Base-by-base conservation (phyloP, 2,113 vertebrate genomes). In the Lanius collurio region DNA sequence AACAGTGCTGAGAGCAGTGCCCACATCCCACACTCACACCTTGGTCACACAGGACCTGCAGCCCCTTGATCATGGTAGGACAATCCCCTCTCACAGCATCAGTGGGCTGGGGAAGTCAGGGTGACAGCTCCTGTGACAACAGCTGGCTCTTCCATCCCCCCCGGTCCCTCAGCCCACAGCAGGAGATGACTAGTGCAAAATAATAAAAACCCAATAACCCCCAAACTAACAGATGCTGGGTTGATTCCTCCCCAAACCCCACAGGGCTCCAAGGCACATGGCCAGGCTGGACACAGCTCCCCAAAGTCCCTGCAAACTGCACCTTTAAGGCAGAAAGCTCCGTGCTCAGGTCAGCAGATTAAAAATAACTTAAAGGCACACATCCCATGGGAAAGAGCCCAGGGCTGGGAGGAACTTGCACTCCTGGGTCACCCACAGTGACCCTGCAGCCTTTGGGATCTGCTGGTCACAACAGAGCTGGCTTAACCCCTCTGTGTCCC, bases 341-440 rank as follows among this genome's bases (percentile, higher is more conserved):
- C 1, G 0, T 5, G 46, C 77, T 93, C 55, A 30, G 93, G 69
- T 62, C 69, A 80, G 75, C 39, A 35, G 67, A 63, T 90, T 97
- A 95, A 96, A 96, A 96, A 95, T 97, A 97, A 96, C 95, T 97
- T 94, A 96, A 53, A 93, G 71, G 50, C 91, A 64, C 74, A 71
- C 21, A 93, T 41, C 59, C 37, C 83, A 77, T 80, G 92, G 94
- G 95, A 96, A 94, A 92, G 68, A 65, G 71, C 52, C 64, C 88
- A 50, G 88, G 57, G 46, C 46, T 0, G 12, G 74, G 75, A 41
- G 37, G 47, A 23, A 16, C 42, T 83, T 42, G 1, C 52, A 22
- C 69, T 83, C 63, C 88, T 5, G 2, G 59, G 71, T 67, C 83
- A 60, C n/a, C 16, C 14, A 1, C 28, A 0, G 39, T 64, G 78